Evolutionary conservation across 1,140 invertebrate species (phyloP).

Genomic region (Heliothis virescens): DNA sequence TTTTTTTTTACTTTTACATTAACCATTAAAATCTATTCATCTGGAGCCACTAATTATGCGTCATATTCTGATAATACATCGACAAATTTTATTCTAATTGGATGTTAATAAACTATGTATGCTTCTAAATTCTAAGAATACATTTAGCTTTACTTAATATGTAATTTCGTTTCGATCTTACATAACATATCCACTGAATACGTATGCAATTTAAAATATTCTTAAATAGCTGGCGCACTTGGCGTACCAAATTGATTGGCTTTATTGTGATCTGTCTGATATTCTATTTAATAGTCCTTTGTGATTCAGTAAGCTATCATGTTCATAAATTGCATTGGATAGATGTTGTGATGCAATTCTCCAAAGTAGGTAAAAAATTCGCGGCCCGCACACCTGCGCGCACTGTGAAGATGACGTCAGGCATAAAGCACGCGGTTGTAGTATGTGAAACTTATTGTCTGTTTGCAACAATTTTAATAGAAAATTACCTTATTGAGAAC

Average conservation of each 20-base stretch:
- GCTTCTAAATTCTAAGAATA: neutral
- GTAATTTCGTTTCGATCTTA: neutral
- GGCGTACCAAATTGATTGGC: conserved; percentile 4
- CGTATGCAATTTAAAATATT: neutral
- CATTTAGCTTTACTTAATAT: neutral
- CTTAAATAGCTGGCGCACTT: neutral
- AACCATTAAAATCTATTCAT: too few relatives aligned
- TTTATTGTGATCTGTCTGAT: neutral
- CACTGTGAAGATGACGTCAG: conserved; percentile 56
- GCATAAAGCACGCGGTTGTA: conserved; percentile 49
- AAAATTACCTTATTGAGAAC: conserved; percentile 30
- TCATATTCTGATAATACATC: neutral
- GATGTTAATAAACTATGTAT: neutral
- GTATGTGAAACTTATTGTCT: conserved; percentile 46
- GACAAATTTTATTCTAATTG: neutral
- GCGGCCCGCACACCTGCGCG: conserved; percentile 54
- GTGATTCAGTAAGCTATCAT: conserved; percentile 15
- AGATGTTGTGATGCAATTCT: conserved; percentile 47
- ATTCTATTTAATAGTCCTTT: conserved; percentile 18
- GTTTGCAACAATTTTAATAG: conserved; percentile 38
- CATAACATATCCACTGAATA: neutral
- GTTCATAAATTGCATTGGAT: conserved; percentile 21
- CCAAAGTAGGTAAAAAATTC: conserved; percentile 56
- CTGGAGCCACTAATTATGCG: neutral
- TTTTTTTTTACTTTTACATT: neutral